Percentiles rank a stretch among this genome's conserved stretches.
phyloP scores from a whole-genome alignment of 1,140 invertebrate genomes.

The Drosophila ananassae region DNA sequence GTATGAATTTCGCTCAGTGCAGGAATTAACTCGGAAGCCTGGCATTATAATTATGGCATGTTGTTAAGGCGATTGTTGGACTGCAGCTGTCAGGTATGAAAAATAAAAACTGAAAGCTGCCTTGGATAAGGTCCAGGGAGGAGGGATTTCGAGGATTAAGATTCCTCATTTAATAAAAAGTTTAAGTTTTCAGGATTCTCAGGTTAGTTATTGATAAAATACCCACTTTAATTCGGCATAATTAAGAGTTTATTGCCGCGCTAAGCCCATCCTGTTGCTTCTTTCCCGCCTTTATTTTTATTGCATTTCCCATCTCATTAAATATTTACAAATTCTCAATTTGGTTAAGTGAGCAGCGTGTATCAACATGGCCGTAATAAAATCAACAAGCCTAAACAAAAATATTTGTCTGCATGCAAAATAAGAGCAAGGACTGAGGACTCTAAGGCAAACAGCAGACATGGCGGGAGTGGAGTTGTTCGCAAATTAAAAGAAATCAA shows the following conservation, averaged over 20 bases:
- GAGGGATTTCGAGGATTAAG: neutral
- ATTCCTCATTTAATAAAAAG: neutral
- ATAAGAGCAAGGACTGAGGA: constrained; percentile 15
- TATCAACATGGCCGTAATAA: constrained; percentile 64
- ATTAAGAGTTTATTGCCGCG: constrained; percentile 5
- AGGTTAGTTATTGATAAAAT: neutral
- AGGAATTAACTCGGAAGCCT: constrained; percentile 63
- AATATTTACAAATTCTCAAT: constrained; percentile 68
- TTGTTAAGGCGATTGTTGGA: constrained; percentile 58
- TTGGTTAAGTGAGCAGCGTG: constrained; percentile 61
- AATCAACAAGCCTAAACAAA: constrained; percentile 61
- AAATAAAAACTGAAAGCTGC: constrained; percentile 2
- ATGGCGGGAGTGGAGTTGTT: constrained; percentile 1
- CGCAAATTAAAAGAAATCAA: constrained; percentile 80
- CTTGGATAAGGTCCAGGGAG: neutral
- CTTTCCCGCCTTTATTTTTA: neutral
- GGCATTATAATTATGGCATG: constrained; percentile 77
- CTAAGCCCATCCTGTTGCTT: constrained; percentile 22
- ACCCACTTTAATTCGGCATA: neutral
- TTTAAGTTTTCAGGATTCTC: no score
- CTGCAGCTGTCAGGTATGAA: constrained; percentile 33
- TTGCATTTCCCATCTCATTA: constrained; percentile 28
- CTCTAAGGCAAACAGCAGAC: neutral
- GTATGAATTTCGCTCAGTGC: constrained; percentile 18
- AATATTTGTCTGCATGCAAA: constrained; percentile 62